Conservation (phyloP, 2,888 invertebrate species). For the Steromphala cineraria region DNA sequence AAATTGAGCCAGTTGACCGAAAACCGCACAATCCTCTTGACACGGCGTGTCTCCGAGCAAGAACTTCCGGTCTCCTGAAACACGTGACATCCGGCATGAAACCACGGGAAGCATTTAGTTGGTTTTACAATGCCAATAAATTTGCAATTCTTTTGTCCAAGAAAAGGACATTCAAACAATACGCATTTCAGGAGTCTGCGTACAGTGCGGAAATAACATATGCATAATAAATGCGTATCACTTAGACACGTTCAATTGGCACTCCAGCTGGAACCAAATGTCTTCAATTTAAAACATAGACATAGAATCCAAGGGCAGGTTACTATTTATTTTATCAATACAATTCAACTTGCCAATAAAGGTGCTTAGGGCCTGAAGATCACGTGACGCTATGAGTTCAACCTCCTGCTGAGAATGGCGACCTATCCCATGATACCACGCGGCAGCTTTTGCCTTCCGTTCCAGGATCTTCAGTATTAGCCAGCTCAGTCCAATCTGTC, state of each 20-base stretch:
- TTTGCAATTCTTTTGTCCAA: no score
- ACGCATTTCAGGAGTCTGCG: no score
- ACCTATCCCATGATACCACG: conserved; percentile 65
- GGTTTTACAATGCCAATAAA: no score
- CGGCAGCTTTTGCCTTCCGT: conserved; percentile 15
- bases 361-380: conserved; percentile 66
- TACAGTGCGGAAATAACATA: no score
- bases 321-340: background rate
- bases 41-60: conserved; percentile 64
- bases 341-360: conserved; percentile 60
- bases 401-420: conserved; percentile 69
- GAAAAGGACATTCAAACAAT: no score
- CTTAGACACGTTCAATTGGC: no score
- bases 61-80: conserved; percentile 59
- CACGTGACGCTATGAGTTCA: conserved; percentile 59
- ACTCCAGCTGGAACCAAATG: no score
- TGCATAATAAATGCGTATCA: no score
- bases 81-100: background rate
- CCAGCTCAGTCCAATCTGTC: conserved; percentile 29
- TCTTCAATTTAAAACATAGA: no score
- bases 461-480: conserved; percentile 32
- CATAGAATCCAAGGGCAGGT: no score
- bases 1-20: conserved; percentile 72
- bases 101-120: no score
- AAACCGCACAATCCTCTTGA: conserved; percentile 72